Percentiles rank a stretch among this genome's conserved stretches.
These are phyloP conservation scores for Philhelius pedissequus DNA, from an alignment of 2,888 invertebrate species.

Conservation along the genomic window DNA sequence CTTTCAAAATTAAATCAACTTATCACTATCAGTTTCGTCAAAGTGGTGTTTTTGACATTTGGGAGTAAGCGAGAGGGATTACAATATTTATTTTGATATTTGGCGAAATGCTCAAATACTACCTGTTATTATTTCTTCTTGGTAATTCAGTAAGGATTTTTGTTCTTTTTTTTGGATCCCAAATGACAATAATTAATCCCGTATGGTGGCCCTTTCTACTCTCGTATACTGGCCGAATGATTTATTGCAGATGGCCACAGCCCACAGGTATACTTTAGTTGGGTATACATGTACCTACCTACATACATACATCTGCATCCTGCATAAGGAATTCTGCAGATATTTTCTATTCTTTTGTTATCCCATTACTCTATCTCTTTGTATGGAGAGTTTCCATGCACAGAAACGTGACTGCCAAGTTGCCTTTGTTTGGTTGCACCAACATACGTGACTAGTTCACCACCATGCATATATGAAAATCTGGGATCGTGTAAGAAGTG, in stretches of 20 bases:
- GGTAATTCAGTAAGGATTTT: not conserved
- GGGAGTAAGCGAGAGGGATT: no score
- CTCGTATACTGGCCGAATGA: conserved; percentile 35
- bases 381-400: conserved; percentile 2
- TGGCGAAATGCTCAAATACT: no score
- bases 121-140: not conserved
- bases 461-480: conserved; percentile 7
- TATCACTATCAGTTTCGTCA: no score
- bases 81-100: not conserved
- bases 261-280: no score
- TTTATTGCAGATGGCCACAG: conserved; percentile 39
- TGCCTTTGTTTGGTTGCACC: conserved; percentile 59
- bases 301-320: conserved; percentile 41
- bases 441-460: conserved; percentile 28
- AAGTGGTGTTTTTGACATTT: no score
- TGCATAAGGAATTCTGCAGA: conserved; percentile 62
- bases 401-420: conserved; percentile 54
- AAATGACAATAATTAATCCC: conserved; percentile 30
- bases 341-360: conserved; percentile 45
- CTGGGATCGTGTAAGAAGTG: conserved; percentile 27
- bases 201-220: not conserved
- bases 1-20: no score
- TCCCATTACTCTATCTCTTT: conserved; percentile 2
- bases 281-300: no score
- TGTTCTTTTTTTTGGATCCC: not conserved